These are phyloP conservation scores for Trachymyrmex septentrionalis DNA, from an alignment of 1,140 invertebrate species.

Conservation along the genomic window DNA sequence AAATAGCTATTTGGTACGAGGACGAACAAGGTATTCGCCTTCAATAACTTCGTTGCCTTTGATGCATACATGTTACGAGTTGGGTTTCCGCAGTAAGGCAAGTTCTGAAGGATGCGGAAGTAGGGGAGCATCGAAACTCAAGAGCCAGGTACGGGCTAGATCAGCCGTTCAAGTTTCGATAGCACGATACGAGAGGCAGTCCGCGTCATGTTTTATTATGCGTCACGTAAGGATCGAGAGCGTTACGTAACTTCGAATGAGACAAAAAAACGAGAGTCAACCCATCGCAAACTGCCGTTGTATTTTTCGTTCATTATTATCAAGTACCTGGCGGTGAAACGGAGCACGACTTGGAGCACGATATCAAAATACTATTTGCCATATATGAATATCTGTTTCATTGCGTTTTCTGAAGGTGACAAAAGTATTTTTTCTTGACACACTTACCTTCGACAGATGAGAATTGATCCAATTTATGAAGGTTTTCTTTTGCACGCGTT, in stretches of 20 bases:
- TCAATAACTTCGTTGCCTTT: slow-evolving; percentile 39
- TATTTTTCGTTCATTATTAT: slow-evolving; percentile 45
- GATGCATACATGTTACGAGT: slow-evolving; percentile 56
- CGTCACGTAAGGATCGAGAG: slow-evolving; percentile 38
- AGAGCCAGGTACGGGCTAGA: slow-evolving; percentile 79
- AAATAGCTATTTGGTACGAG: neutral
- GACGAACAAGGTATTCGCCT: neutral
- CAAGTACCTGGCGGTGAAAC: neutral
- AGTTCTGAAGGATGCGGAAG: slow-evolving; percentile 83
- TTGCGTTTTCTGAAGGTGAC: neutral
- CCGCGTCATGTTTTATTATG: slow-evolving; percentile 40
- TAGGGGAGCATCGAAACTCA: slow-evolving; percentile 70
- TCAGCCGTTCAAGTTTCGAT: slow-evolving; percentile 29
- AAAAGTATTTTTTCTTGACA: neutral
- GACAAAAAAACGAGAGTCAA: neutral
- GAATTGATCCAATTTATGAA: slow-evolving; percentile 99
- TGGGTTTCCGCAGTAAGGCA: slow-evolving; percentile 57
- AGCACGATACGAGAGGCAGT: slow-evolving; percentile 30
- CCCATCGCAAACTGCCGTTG: neutral
- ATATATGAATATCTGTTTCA: neutral
- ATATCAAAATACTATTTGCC: neutral
- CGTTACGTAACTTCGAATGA: slow-evolving; percentile 28
- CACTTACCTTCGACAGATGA: slow-evolving; percentile 95
- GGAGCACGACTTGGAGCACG: neutral
- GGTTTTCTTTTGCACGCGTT: slow-evolving; percentile 99